Percentiles rank a stretch among this genome's conserved stretches.
phyloP scores from a whole-genome alignment of 2,888 invertebrate species.

The Nemapogon koenigi region DNA sequence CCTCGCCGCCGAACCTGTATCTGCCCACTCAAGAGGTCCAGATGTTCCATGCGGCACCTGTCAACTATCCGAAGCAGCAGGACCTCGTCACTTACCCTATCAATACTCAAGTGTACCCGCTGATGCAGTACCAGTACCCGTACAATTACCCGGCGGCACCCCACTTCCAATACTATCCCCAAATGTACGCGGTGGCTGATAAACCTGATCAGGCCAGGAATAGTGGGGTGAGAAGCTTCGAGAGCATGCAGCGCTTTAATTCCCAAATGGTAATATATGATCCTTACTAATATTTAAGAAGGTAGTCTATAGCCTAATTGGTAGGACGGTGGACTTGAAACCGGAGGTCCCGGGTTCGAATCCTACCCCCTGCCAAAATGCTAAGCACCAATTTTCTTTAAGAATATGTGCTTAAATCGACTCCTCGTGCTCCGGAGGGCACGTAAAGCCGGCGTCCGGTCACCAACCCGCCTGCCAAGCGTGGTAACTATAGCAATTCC shows the following conservation, averaged over 20 bases:
- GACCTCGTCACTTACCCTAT: conserved; percentile 2
- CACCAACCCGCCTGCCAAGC: too few relatives aligned
- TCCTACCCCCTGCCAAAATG: too few relatives aligned
- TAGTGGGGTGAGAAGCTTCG: conserved; percentile 6
- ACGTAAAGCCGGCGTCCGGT: too few relatives aligned
- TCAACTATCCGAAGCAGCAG: conserved; percentile 2
- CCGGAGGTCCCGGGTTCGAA: too few relatives aligned
- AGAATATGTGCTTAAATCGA: too few relatives aligned
- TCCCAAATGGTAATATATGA: too few relatives aligned
- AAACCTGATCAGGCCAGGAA: conserved; percentile 16
- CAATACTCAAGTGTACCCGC: neutral
- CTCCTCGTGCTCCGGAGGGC: too few relatives aligned
- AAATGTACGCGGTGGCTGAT: conserved; percentile 29
- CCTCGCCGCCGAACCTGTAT: conserved; percentile 10
- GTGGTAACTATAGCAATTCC: too few relatives aligned
- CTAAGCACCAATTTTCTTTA: too few relatives aligned
- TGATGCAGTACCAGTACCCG: conserved; percentile 6
- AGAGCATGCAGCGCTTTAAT: conserved; percentile 5
- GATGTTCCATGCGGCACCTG: neutral
- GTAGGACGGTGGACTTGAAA: too few relatives aligned
- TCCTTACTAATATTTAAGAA: too few relatives aligned
- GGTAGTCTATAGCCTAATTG: too few relatives aligned
- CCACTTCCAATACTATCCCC: conserved; percentile 23
- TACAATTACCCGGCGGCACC: conserved; percentile 27
- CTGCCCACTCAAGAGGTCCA: conserved; percentile 5